Evolutionary conservation across 92 coral and sea anemone genomes (phyloP).

Genomic region (Zoanthus gigantus): DNA sequence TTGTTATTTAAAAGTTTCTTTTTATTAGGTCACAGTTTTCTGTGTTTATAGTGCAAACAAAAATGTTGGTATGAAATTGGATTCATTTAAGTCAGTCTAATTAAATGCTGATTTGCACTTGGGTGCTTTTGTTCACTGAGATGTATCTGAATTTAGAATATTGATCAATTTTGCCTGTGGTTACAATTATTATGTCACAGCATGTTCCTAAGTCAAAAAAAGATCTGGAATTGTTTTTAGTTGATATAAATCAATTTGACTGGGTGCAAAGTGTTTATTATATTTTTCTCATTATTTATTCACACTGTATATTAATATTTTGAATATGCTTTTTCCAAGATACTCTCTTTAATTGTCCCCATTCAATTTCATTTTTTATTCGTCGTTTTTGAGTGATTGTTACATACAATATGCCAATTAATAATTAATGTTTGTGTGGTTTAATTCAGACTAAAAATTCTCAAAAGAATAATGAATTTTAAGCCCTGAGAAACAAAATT

Average conservation of each 20-base stretch:
- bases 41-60: too few relatives aligned
- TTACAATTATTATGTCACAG: neutral
- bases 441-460: constrained; percentile 8
- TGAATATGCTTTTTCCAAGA: too few relatives aligned
- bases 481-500: constrained; percentile 11
- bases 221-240: neutral
- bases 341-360: too few relatives aligned
- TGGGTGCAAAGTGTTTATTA: neutral
- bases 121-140: neutral
- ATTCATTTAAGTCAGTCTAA: too few relatives aligned
- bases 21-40: neutral
- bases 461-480: neutral
- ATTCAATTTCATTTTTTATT: too few relatives aligned
- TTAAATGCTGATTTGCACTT: neutral
- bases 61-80: too few relatives aligned
- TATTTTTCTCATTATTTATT: too few relatives aligned
- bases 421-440: neutral
- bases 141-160: neutral
- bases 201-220: neutral
- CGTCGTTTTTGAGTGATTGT: too few relatives aligned
- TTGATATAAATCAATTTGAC: neutral
- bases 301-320: too few relatives aligned
- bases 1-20: too few relatives aligned
- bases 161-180: neutral
- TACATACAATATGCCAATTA: too few relatives aligned